Conservation (phyloP, 2,113 vertebrate genomes). For the Rhineura floridana region DNA sequence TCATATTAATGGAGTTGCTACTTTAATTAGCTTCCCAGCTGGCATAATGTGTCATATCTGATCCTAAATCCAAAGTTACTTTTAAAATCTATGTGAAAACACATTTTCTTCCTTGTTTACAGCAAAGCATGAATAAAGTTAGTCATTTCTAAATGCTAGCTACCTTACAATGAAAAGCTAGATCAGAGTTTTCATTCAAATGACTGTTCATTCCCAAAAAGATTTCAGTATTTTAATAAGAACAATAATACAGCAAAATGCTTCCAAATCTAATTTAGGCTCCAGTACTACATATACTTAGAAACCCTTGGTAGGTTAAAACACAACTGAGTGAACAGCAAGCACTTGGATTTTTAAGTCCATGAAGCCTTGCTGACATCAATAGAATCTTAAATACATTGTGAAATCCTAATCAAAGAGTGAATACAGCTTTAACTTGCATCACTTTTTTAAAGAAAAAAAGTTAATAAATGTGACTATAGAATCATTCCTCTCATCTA, state of each 20-base stretch:
- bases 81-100: not conserved
- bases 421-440: not conserved
- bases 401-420: not conserved
- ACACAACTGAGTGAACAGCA: not conserved
- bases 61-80: not conserved
- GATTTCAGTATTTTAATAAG: not conserved
- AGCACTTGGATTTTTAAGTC: not conserved
- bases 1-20: not conserved
- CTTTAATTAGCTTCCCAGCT: constrained; percentile 18
- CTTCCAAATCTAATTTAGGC: not conserved
- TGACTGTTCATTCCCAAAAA: not conserved
- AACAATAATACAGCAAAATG: not conserved
- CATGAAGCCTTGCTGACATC: not conserved
- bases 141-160: not conserved
- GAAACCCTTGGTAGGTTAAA: not conserved
- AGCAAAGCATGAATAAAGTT: not conserved
- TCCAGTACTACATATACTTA: not conserved
- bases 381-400: not conserved
- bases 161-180: not conserved
- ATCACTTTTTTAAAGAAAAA: not conserved
- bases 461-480: not conserved
- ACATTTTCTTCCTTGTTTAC: not conserved
- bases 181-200: not conserved
- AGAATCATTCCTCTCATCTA: not conserved
- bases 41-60: constrained; percentile 1